Percentiles rank a stretch among this genome's conserved stretches.
These are phyloP conservation scores for Stigmatopora nigra DNA, from an alignment of 2,113 vertebrate species.

Conservation along the genomic window DNA sequence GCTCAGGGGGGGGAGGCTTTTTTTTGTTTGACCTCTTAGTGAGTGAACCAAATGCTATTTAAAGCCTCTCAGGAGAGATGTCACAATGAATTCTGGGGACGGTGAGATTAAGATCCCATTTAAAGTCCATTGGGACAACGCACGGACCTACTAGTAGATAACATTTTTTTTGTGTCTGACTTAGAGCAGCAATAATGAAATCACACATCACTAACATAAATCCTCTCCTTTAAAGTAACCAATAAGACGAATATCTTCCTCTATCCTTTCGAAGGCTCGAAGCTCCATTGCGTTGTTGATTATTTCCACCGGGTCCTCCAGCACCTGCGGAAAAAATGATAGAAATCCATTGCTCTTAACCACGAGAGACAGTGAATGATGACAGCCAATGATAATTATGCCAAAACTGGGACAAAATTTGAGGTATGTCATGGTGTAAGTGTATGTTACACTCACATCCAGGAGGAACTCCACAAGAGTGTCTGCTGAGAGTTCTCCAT, in stretches of 20 bases:
- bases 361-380: too few relatives aligned
- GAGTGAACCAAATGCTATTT: constrained; percentile 50
- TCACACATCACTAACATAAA: constrained; percentile 72
- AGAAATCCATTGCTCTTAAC: background rate
- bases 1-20: background rate
- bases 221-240: constrained; percentile 93
- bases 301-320: constrained; percentile 91
- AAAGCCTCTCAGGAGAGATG: constrained; percentile 44
- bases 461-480: constrained; percentile 92
- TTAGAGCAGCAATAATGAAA: background rate
- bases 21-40: constrained; percentile 51
- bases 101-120: constrained; percentile 11
- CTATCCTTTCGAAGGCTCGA: constrained; percentile 86
- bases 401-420: background rate
- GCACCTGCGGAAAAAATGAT: constrained; percentile 64
- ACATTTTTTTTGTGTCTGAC: background rate
- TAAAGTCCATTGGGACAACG: constrained; percentile 9
- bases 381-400: too few relatives aligned
- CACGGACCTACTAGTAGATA: background rate
- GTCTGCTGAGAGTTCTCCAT: constrained; percentile 88
- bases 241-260: constrained; percentile 89
- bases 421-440: background rate
- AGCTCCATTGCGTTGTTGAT: constrained; percentile 86
- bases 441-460: constrained; percentile 74
- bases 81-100: constrained; percentile 34